A percentile compares a stretch with the other conserved stretches of the same genome.
These are phyloP conservation scores for Eurytemora carolleeae DNA, from an alignment of 1,140 invertebrate genomes.

Conservation along the genomic window DNA sequence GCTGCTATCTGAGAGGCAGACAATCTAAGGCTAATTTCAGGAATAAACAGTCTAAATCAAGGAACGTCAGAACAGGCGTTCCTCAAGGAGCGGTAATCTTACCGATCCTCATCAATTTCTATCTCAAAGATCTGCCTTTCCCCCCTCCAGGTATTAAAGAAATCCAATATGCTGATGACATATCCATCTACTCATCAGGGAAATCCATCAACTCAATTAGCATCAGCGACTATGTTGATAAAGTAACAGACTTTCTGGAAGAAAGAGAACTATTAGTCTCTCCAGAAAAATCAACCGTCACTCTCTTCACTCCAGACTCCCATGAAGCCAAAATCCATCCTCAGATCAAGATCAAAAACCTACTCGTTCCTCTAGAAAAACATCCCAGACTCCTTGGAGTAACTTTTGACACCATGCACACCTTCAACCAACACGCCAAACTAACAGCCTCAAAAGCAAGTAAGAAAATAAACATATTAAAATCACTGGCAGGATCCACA, in stretches of 20 bases:
- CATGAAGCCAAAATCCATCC: neutral
- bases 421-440: too few relatives aligned
- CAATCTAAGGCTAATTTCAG: neutral
- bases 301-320: neutral
- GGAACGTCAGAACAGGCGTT: neutral
- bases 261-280: neutral
- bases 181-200: neutral
- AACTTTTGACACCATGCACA: neutral
- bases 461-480: too few relatives aligned
- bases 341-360: neutral
- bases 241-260: neutral
- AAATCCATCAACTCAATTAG: neutral
- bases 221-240: neutral
- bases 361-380: neutral
- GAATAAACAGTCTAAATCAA: neutral
- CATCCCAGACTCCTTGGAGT: neutral
- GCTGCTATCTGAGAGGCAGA: neutral
- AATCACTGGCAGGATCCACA: too few relatives aligned
- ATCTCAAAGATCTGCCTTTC: neutral
- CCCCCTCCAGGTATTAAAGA: neutral
- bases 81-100: neutral
- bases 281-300: neutral
- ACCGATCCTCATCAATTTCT: neutral
- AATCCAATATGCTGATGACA: neutral
- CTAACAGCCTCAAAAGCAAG: too few relatives aligned